Evolutionary conservation across 2,888 invertebrate species (phyloP).

Genomic region (Panopea generosa): DNA sequence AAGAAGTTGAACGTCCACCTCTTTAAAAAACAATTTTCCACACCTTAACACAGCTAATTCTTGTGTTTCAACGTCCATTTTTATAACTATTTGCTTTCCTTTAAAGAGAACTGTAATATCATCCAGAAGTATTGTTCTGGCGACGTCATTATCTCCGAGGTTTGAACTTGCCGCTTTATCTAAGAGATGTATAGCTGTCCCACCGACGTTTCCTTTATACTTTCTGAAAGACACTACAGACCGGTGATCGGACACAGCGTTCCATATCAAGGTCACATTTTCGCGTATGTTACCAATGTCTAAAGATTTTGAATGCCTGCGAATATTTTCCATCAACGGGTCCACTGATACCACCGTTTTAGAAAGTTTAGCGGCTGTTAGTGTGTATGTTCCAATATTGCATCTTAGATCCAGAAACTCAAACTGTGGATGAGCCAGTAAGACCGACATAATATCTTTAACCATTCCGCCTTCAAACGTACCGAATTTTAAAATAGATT

Average conservation of each 20-base stretch:
- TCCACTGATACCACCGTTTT: constrained; percentile 50
- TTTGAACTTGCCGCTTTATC: too few relatives aligned
- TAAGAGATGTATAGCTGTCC: too few relatives aligned
- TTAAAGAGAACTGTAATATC: constrained; percentile 18
- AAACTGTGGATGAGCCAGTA: constrained; percentile 10
- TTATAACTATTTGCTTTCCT: constrained; percentile 10
- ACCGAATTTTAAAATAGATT: constrained; percentile 1
- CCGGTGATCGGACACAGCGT: constrained; percentile 43
- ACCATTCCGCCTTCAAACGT: constrained; percentile 42
- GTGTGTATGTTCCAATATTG: constrained; percentile 49
- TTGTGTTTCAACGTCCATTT: constrained; percentile 22
- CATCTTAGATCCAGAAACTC: constrained; percentile 47
- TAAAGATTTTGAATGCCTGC: constrained; percentile 34
- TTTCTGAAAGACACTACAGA: constrained; percentile 27
- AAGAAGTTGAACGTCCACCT: constrained; percentile 8
- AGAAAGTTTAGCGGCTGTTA: constrained; percentile 26
- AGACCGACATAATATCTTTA: constrained; percentile 2
- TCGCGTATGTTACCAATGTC: constrained; percentile 25
- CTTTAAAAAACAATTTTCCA: constrained; percentile 20
- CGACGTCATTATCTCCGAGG: too few relatives aligned
- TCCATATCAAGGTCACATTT: constrained; percentile 47
- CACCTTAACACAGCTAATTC: constrained; percentile 13
- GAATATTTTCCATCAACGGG: constrained; percentile 31
- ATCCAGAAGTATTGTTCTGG: constrained; percentile 20
- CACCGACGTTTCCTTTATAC: constrained; percentile 47